phyloP scores from a whole-genome alignment of 1,140 invertebrate genomes.

The Drosophila navojoa region DNA sequence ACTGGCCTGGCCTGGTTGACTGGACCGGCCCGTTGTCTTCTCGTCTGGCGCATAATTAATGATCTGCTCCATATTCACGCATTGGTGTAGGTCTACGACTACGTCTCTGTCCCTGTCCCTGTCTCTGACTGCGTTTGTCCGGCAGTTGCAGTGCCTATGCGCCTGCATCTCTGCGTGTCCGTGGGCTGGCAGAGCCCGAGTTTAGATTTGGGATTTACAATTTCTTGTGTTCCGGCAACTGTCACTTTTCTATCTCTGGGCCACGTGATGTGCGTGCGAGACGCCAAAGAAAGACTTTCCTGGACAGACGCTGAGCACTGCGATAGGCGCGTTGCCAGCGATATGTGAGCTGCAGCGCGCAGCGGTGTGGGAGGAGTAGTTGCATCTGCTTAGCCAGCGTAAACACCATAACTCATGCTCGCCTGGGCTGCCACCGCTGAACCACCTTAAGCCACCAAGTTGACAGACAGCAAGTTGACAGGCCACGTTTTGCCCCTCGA shows the following conservation, averaged over 20 bases:
- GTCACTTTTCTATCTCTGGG: slow-evolving; percentile 71
- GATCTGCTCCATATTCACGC: slow-evolving; percentile 82
- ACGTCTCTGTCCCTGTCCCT: slow-evolving; percentile 1
- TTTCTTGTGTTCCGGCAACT: slow-evolving; percentile 69
- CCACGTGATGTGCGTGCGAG: slow-evolving; percentile 67
- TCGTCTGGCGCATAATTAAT: slow-evolving; percentile 77
- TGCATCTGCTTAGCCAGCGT: slow-evolving; percentile 59
- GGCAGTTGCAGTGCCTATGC: slow-evolving; percentile 30
- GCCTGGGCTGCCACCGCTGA: background rate
- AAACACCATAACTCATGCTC: slow-evolving; percentile 44
- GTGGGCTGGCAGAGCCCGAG: slow-evolving; percentile 44
- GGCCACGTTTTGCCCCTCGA: slow-evolving; percentile 43
- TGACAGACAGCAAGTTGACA: slow-evolving; percentile 74
- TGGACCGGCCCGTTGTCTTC: slow-evolving; percentile 22
- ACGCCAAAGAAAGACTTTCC: slow-evolving; percentile 70
- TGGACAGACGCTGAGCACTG: slow-evolving; percentile 34
- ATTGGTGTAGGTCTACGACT: slow-evolving; percentile 77
- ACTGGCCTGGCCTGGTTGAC: slow-evolving; percentile 19
- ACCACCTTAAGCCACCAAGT: slow-evolving; percentile 59
- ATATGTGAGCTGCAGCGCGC: slow-evolving; percentile 20
- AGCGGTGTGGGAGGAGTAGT: slow-evolving; percentile 26
- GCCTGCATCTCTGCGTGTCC: slow-evolving; percentile 66
- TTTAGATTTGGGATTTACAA: slow-evolving; percentile 60
- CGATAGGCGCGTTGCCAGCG: slow-evolving; percentile 39
- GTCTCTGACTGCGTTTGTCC: slow-evolving; percentile 16